phyloP scores from a whole-genome alignment of 2,113 vertebrate genomes.

The Microtus ochrogaster region DNA sequence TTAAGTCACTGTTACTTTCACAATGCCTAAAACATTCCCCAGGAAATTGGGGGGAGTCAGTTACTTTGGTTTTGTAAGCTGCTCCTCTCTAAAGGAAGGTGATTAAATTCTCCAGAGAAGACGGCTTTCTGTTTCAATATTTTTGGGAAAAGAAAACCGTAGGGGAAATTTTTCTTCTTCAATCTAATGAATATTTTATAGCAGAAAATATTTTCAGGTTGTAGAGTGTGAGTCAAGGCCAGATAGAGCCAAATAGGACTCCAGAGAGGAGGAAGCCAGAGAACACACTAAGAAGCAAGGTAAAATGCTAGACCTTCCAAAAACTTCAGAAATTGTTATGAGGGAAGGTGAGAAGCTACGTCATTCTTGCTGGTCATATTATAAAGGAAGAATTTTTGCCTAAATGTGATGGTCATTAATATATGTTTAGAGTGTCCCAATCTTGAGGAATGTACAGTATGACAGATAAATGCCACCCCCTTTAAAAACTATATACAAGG shows the following conservation, averaged over 20 bases:
- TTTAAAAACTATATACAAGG: background rate
- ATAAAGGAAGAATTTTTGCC: background rate
- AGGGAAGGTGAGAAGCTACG: background rate
- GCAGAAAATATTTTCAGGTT: conserved; percentile 16
- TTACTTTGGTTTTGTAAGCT: background rate
- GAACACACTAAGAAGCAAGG: background rate
- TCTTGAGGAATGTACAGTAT: background rate
- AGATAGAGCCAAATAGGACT: conserved; percentile 4
- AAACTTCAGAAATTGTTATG: background rate
- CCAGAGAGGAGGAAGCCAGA: background rate
- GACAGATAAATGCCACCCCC: background rate
- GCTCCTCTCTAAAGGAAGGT: background rate
- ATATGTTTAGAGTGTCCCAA: background rate
- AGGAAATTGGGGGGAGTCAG: background rate
- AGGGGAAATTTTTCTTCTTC: conserved; percentile 15
- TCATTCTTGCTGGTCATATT: background rate
- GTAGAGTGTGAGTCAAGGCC: background rate
- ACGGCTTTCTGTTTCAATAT: background rate
- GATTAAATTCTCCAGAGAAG: conserved; percentile 10
- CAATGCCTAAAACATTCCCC: background rate
- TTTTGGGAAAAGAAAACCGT: conserved; percentile 28
- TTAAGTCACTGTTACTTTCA: background rate
- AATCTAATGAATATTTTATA: conserved; percentile 58
- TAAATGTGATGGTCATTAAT: background rate
- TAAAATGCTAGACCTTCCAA: background rate